These are phyloP conservation scores for Gasteruption jaculator DNA, from an alignment of 2,888 invertebrate species.

Conservation along the genomic window DNA sequence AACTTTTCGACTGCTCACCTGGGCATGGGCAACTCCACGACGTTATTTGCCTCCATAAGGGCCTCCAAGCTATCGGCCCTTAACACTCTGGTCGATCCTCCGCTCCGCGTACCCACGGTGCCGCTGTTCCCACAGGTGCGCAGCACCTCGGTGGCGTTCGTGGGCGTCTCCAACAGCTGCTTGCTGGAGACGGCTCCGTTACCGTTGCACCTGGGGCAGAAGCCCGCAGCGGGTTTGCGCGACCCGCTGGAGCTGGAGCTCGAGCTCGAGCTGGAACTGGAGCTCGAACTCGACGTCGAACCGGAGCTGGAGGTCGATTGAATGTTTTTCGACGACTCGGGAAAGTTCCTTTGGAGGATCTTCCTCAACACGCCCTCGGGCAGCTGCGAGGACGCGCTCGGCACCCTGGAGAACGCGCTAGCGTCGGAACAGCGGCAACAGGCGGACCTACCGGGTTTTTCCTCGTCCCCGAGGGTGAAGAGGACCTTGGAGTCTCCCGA, in stretches of 20 bases:
- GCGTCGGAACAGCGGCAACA: slow-evolving; percentile 38
- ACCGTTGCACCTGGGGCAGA: slow-evolving; percentile 40
- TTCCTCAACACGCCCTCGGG: slow-evolving; percentile 43
- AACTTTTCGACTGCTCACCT: no score
- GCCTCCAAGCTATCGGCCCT: slow-evolving; percentile 41
- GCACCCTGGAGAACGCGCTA: slow-evolving; percentile 38
- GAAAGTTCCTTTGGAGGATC: slow-evolving; percentile 46
- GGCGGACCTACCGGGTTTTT: slow-evolving; percentile 27
- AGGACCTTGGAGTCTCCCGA: slow-evolving; percentile 33
- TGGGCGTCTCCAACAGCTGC: slow-evolving; percentile 64
- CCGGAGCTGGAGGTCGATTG: slow-evolving; percentile 27
- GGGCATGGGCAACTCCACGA: slow-evolving; percentile 61
- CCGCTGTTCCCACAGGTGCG: slow-evolving; percentile 35
- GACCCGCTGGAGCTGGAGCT: slow-evolving; percentile 23
- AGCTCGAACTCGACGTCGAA: slow-evolving; percentile 22
- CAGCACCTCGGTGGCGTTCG: slow-evolving; percentile 72
- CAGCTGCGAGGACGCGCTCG: slow-evolving; percentile 44
- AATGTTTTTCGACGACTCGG: slow-evolving; percentile 45
- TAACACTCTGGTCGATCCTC: slow-evolving; percentile 26
- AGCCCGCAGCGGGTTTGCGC: slow-evolving; percentile 22
- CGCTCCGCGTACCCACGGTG: slow-evolving; percentile 24
- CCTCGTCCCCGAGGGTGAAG: slow-evolving; percentile 44
- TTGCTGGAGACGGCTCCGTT: slow-evolving; percentile 31
- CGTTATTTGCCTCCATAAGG: slow-evolving; percentile 43
- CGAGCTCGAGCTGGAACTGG: slow-evolving; percentile 26